phyloP scores from a whole-genome alignment of 1,140 invertebrate species.

The Solen grandis region DNA sequence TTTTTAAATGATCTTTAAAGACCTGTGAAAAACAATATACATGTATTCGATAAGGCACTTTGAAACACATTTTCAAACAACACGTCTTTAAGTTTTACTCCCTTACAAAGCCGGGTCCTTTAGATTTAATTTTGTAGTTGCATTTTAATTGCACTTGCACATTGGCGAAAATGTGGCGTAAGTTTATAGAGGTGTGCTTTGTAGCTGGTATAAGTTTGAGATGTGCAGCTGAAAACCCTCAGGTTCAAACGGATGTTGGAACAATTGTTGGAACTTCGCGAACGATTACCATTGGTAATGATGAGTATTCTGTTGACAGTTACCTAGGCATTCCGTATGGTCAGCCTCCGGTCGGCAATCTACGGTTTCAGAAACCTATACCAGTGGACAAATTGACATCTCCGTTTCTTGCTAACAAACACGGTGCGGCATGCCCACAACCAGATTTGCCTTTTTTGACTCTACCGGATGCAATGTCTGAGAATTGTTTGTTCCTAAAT shows the following conservation, averaged over 20 bases:
- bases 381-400: neutral
- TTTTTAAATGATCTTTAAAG: too few relatives aligned
- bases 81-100: too few relatives aligned
- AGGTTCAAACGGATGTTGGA: neutral
- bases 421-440: neutral
- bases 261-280: neutral
- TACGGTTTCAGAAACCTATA: neutral
- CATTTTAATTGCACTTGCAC: too few relatives aligned
- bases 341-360: neutral
- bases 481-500: conserved; percentile 97
- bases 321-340: neutral
- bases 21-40: too few relatives aligned
- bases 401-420: neutral
- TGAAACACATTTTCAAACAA: too few relatives aligned
- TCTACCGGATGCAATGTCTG: conserved; percentile 73
- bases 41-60: too few relatives aligned
- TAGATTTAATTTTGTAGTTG: too few relatives aligned
- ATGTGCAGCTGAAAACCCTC: too few relatives aligned
- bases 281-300: neutral
- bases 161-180: too few relatives aligned
- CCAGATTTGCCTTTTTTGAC: neutral
- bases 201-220: too few relatives aligned
- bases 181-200: too few relatives aligned
- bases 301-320: neutral
- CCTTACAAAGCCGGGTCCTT: too few relatives aligned